Base-by-base conservation (phyloP, 2,113 vertebrate species). In the Oophaga pumilio region DNA sequence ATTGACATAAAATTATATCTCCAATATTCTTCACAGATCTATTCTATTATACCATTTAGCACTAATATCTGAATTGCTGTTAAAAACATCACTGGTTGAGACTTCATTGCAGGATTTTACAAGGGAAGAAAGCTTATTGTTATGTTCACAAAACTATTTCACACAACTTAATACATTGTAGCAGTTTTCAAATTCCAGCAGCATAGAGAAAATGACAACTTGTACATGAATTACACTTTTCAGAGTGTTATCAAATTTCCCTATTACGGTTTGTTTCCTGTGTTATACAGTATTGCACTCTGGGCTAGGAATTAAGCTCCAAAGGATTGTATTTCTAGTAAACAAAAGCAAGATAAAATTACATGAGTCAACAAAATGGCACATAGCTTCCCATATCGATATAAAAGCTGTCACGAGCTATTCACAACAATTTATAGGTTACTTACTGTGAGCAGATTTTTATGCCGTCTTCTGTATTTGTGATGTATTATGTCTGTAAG, bases 301-400 rank as follows among this genome's bases (percentile, higher is more conserved):
- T 43, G 28, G 59, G 18, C 57, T 49, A 4, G 59, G 59, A 62
- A 82, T 82, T 62, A 49, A 62, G 79, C 26, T 82, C 33, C 79
- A 62, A 64, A 60, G 59, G 26, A 50, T n/a, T 22, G 59, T 82
- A 82, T 82, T 64, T 82, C 59, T 82, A 60, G 59, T 43, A 82
- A 60, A 82, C 79, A 82, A 62, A 82, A 82, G 59, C 59, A 82
- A 62, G 28, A 64, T 64, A 82, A 82, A 82, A 82, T 82, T 82
- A 64, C 79, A 82, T 64, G 79, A 82, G 57, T 82, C 79, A 64
- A 82, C 78, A 82, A 82, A 62, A 82, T 62, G 59, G 79, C 59
- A 64, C 33, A 82, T 82, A 82, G 56, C 78, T 80, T 80, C 56
- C 78, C 28, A 33, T 82, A 62, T 62, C 57, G 62, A 64, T 82